phyloP scores from a whole-genome alignment of 2,797 vertebrate species.

The Syngnathus acus region DNA sequence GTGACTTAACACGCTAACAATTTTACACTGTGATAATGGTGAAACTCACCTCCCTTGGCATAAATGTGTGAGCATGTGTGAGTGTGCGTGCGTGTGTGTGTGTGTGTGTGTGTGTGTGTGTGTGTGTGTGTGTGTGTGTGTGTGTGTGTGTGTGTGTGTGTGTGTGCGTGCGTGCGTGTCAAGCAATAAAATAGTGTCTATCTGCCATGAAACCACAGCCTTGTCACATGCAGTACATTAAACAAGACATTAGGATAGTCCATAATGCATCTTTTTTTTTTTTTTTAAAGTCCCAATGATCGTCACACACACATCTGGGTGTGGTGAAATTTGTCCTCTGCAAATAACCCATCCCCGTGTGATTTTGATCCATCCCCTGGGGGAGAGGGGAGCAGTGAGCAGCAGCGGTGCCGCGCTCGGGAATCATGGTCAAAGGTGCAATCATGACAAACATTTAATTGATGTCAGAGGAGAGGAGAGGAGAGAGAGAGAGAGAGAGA shows the following conservation, averaged over 20 bases:
- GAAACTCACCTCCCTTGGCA: too few relatives aligned
- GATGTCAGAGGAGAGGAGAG: slow-evolving; percentile 26
- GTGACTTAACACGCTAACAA: too few relatives aligned
- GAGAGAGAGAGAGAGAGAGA: slow-evolving; percentile 11
- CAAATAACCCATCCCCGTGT: too few relatives aligned
- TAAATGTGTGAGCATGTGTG: neutral
- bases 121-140: neutral
- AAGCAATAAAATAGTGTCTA: slow-evolving; percentile 10
- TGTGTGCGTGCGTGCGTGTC: neutral
- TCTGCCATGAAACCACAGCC: slow-evolving; percentile 46
- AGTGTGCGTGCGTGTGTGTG: neutral
- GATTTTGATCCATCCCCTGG: too few relatives aligned
- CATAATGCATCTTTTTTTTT: too few relatives aligned
- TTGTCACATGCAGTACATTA: slow-evolving; percentile 53
- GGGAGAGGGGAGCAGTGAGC: too few relatives aligned
- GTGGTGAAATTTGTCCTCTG: too few relatives aligned
- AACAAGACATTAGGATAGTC: slow-evolving; percentile 53
- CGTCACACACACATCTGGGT: too few relatives aligned
- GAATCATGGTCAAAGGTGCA: slow-evolving; percentile 53
- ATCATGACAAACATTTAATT: slow-evolving; percentile 48
- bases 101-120: neutral
- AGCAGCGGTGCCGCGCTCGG: too few relatives aligned
- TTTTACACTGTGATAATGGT: too few relatives aligned
- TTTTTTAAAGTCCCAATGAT: too few relatives aligned
- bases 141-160: neutral